A percentile compares a stretch with the other conserved stretches of the same genome.
These are phyloP conservation scores for Onthophagus taurus DNA, from an alignment of 1,140 invertebrate genomes.

Conservation along the genomic window DNA sequence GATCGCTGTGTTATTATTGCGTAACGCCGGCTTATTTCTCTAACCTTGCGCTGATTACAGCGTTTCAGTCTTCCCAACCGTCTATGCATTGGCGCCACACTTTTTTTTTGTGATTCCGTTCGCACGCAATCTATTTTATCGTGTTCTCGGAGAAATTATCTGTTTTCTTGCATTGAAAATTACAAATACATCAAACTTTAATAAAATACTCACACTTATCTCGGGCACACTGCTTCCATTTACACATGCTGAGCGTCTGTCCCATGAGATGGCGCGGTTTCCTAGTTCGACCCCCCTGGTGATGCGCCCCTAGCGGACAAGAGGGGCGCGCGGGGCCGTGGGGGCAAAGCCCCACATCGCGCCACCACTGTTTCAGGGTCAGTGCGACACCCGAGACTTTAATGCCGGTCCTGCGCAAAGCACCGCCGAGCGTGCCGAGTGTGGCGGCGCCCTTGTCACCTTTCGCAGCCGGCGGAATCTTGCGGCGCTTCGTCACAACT, in stretches of 20 bases:
- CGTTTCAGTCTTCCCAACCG: too few species aligned
- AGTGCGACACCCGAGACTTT: conserved; percentile 36
- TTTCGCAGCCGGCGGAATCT: conserved; percentile 7
- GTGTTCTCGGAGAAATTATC: too few species aligned
- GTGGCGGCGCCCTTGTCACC: background rate
- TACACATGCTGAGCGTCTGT: conserved; percentile 38
- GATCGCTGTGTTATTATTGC: too few species aligned
- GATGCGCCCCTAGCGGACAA: conserved; percentile 21
- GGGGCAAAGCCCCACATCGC: conserved; percentile 39
- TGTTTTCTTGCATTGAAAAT: too few species aligned
- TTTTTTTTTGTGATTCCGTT: too few species aligned
- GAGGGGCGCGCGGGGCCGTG: conserved; percentile 25
- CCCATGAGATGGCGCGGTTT: conserved; percentile 33
- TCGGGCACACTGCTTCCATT: conserved; percentile 35
- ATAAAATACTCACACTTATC: conserved; percentile 38
- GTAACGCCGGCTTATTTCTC: too few species aligned
- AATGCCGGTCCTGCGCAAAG: conserved; percentile 15
- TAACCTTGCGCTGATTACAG: too few species aligned
- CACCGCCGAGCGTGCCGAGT: conserved; percentile 12
- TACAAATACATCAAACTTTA: too few species aligned
- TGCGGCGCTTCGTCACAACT: too few species aligned
- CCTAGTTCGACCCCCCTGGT: conserved; percentile 12
- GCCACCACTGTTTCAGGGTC: conserved; percentile 38
- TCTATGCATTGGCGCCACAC: too few species aligned
- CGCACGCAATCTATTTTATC: too few species aligned